These are phyloP conservation scores for Aspidoscelis tigris DNA, from an alignment of 2,113 vertebrate genomes.

Conservation along the genomic window DNA sequence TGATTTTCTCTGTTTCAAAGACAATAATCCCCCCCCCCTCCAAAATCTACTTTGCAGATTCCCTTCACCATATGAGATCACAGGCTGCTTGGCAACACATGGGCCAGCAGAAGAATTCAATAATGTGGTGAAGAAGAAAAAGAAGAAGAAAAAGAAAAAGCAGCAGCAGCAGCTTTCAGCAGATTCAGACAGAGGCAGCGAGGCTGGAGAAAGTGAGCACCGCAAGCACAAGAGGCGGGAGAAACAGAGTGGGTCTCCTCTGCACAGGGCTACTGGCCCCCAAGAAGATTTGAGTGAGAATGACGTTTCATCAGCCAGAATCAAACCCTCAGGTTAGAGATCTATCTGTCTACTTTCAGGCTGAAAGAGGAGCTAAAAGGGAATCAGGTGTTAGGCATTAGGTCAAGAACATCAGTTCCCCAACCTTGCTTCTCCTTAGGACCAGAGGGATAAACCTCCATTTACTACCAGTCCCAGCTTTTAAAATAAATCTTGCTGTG, in stretches of 20 bases:
- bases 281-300: accelerated
- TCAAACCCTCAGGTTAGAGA: slow-evolving; percentile 36
- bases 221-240: slow-evolving; percentile 62
- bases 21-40: no score
- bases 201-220: slow-evolving; percentile 39
- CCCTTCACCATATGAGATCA: not conserved
- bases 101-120: not conserved
- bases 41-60: slow-evolving; percentile 1
- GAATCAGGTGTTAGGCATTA: not conserved
- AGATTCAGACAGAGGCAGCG: not conserved
- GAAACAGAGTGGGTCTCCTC: slow-evolving; percentile 32
- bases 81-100: not conserved
- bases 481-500: not conserved
- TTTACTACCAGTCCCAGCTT: not conserved
- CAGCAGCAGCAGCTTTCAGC: slow-evolving; percentile 23
- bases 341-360: not conserved
- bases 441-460: not conserved
- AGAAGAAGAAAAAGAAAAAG: slow-evolving; percentile 52
- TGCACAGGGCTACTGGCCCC: not conserved
- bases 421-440: not conserved
- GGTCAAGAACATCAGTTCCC: not conserved
- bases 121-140: slow-evolving; percentile 33
- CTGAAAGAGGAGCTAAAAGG: not conserved
- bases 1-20: not conserved
- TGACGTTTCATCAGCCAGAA: accelerated